These are phyloP conservation scores for Myanophis thanlyinensis DNA, from an alignment of 2,113 vertebrate species.

Conservation along the genomic window DNA sequence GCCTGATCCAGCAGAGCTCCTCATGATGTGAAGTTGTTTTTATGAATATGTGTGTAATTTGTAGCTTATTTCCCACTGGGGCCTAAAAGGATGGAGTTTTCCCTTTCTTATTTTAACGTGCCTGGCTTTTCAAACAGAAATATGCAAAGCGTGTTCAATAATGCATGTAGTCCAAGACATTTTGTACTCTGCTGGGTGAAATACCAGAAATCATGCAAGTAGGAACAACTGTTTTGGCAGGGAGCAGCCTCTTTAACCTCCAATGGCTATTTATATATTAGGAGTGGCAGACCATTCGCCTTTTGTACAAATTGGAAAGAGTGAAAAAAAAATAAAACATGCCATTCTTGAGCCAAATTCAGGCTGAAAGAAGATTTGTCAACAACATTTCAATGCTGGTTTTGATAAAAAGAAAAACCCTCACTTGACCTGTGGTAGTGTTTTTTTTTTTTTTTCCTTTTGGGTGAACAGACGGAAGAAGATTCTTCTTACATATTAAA, in stretches of 20 bases:
- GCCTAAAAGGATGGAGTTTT: neutral
- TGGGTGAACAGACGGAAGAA: conserved; percentile 28
- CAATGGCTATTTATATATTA: conserved; percentile 31
- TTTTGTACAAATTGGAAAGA: conserved; percentile 36
- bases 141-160: neutral
- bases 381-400: conserved; percentile 31
- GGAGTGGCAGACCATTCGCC: conserved; percentile 32
- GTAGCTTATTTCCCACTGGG: neutral
- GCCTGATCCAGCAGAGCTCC: neutral
- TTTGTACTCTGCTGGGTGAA: conserved; percentile 21
- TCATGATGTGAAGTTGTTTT: neutral
- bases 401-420: conserved; percentile 30
- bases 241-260: neutral
- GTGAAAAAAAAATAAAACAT: conserved; percentile 35
- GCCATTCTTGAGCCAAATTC: conserved; percentile 1
- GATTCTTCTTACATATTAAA: conserved; percentile 53
- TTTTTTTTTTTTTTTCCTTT: conserved; percentile 13
- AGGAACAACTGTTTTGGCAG: conserved; percentile 13
- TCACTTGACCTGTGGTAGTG: neutral
- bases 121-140: neutral
- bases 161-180: conserved; percentile 14
- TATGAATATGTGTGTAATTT: neutral
- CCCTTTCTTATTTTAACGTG: neutral
- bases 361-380: conserved; percentile 49
- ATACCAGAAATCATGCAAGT: conserved; percentile 22